Evolutionary conservation across 2,888 invertebrate genomes (phyloP).

Genomic region (Melipona beecheii): DNA sequence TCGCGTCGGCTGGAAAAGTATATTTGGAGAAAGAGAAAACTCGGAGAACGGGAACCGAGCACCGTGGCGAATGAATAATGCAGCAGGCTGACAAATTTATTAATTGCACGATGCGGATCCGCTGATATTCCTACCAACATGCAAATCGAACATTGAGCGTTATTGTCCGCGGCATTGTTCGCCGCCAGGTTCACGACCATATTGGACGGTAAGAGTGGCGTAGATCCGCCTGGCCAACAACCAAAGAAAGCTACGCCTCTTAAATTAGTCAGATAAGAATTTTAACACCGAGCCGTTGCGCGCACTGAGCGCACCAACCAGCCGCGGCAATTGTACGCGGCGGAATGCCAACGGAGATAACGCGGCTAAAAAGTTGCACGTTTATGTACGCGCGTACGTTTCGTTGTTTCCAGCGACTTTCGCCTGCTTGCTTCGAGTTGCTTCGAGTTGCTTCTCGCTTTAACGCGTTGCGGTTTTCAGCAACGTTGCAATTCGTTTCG

Average conservation of each 20-base stretch:
- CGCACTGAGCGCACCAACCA: slow-evolving; percentile 14
- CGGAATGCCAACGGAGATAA: slow-evolving; percentile 44
- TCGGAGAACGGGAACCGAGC: slow-evolving; percentile 27
- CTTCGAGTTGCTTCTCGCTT: slow-evolving; percentile 15
- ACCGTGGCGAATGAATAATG: slow-evolving; percentile 67
- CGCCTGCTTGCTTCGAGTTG: neutral
- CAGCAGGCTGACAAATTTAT: slow-evolving; percentile 72
- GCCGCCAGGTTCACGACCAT: slow-evolving; percentile 54
- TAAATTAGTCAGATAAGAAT: slow-evolving; percentile 67
- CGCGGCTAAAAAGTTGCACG: slow-evolving; percentile 22
- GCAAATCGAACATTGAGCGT: slow-evolving; percentile 66
- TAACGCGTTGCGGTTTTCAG: neutral
- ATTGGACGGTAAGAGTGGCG: slow-evolving; percentile 56
- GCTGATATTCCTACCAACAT: slow-evolving; percentile 70
- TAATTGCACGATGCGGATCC: slow-evolving; percentile 71
- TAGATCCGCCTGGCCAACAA: slow-evolving; percentile 58
- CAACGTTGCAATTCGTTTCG: slow-evolving; percentile 2
- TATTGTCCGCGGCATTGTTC: slow-evolving; percentile 69
- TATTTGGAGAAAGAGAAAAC: neutral
- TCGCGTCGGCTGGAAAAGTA: neutral
- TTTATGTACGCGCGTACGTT: slow-evolving; percentile 17
- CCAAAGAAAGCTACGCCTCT: slow-evolving; percentile 56
- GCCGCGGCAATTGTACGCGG: slow-evolving; percentile 38
- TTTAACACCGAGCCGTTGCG: slow-evolving; percentile 51
- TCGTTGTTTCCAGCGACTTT: slow-evolving; percentile 37